A percentile compares a stretch with the other conserved stretches of the same genome.
Conservation (phyloP, 2,888 invertebrate species). For the Autographa pulchrina region DNA sequence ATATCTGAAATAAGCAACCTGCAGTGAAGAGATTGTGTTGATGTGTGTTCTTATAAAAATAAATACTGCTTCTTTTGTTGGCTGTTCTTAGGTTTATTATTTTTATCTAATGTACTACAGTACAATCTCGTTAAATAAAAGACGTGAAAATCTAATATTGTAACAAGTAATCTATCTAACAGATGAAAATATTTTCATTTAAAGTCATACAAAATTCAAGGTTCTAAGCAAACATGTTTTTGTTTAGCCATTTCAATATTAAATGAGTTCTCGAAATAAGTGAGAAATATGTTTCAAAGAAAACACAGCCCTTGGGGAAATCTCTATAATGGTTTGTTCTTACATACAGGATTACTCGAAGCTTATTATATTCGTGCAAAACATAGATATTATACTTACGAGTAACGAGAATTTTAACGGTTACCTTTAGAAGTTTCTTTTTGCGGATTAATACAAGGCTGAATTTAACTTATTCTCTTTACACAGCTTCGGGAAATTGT, state of each 20-base stretch:
- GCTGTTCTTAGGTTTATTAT: no score
- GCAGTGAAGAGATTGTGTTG: no score
- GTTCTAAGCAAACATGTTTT: background rate
- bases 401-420: background rate
- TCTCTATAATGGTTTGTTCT: conserved; percentile 36
- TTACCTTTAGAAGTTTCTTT: background rate
- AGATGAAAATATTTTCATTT: background rate
- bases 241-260: conserved; percentile 2
- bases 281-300: conserved; percentile 16
- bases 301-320: conserved; percentile 42
- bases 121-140: background rate
- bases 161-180: background rate
- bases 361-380: background rate
- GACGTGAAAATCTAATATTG: background rate
- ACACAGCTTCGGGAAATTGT: no score
- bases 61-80: no score
- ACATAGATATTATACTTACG: background rate
- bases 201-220: background rate
- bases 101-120: background rate
- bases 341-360: conserved; percentile 29
- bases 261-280: conserved; percentile 1
- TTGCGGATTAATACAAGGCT: background rate
- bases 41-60: no score
- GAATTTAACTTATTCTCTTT: no score
- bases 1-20: no score